phyloP scores from a whole-genome alignment of 2,888 invertebrate species.

The Cryptus viduatorius region DNA sequence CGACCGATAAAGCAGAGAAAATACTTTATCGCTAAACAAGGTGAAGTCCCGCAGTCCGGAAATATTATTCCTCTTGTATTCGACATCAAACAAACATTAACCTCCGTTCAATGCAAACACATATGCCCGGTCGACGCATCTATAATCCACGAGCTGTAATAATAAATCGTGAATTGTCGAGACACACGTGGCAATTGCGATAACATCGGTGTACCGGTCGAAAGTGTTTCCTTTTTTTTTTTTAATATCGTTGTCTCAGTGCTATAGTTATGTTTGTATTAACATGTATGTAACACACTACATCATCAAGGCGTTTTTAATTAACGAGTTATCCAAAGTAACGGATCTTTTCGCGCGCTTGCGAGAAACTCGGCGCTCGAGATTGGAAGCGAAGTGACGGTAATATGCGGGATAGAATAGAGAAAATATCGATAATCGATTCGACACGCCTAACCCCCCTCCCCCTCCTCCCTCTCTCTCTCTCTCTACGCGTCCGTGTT shows the following conservation, averaged over 20 bases:
- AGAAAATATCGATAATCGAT: slow-evolving; percentile 65
- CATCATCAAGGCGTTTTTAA: slow-evolving; percentile 47
- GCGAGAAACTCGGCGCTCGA: slow-evolving; percentile 41
- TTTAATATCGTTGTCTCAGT: slow-evolving; percentile 2
- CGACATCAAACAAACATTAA: slow-evolving; percentile 8
- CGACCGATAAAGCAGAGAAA: not conserved
- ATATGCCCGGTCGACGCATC: not conserved
- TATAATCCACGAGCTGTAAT: not conserved
- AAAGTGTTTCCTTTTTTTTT: slow-evolving; percentile 19
- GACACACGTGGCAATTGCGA: slow-evolving; percentile 38
- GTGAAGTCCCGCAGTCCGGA: slow-evolving; percentile 2
- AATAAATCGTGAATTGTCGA: slow-evolving; percentile 44
- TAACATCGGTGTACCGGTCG: slow-evolving; percentile 44
- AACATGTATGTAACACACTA: too few species aligned
- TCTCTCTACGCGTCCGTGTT: slow-evolving; percentile 34
- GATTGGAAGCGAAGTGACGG: slow-evolving; percentile 65
- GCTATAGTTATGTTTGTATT: not conserved
- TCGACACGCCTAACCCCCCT: slow-evolving; percentile 32
- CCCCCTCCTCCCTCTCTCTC: not conserved
- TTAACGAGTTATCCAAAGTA: slow-evolving; percentile 57
- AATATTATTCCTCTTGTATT: slow-evolving; percentile 46
- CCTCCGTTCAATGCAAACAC: not conserved
- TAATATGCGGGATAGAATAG: slow-evolving; percentile 50
- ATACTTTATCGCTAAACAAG: not conserved
- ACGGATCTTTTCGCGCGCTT: slow-evolving; percentile 49